phyloP scores from a whole-genome alignment of 2,797 vertebrate genomes.

The Iguana delicatissima region DNA sequence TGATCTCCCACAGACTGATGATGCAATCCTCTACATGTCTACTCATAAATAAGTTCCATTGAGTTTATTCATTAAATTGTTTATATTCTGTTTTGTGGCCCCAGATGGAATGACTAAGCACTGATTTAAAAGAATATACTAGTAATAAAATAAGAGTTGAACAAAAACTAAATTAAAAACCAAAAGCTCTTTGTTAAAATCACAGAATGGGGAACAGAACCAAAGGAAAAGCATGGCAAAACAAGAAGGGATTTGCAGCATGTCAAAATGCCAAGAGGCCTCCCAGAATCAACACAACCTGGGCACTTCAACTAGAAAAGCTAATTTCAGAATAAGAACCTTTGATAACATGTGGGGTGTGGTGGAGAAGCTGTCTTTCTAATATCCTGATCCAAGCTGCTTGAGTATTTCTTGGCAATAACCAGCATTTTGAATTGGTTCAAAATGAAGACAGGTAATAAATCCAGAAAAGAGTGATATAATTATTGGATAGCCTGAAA shows the following conservation, averaged over 20 bases:
- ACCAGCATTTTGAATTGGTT: neutral
- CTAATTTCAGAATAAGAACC: neutral
- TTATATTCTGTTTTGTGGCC: neutral
- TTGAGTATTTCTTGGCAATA: neutral
- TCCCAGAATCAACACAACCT: neutral
- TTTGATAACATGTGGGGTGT: neutral
- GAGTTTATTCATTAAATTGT: neutral
- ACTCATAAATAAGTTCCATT: neutral
- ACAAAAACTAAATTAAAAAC: neutral
- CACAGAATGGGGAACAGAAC: neutral
- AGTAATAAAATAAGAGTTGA: neutral
- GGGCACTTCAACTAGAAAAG: neutral
- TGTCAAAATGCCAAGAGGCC: neutral
- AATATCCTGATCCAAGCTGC: neutral
- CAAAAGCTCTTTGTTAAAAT: neutral
- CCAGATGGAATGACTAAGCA: neutral
- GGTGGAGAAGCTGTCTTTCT: neutral
- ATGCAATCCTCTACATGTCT: slow-evolving; percentile 8
- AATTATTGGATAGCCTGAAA: too few species aligned
- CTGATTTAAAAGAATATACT: slow-evolving; percentile 1
- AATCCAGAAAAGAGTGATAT: neutral
- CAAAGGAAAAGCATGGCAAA: neutral
- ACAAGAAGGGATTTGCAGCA: neutral
- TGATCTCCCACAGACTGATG: neutral
- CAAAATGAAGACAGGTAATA: neutral